Evolutionary conservation across 2,113 vertebrate genomes (phyloP).

Genomic region (human (Homo sapiens)): GRCh38 chr3:24012501-24013000

Average conservation of each 20-base stretch:
- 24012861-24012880: not conserved
- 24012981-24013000: not conserved
- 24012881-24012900: not conserved
- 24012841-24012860: not conserved
- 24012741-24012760: not conserved
- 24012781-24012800: not conserved
- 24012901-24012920: too few species aligned
- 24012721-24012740: not conserved
- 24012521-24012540: not conserved
- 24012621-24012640: not conserved
- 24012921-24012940: not conserved
- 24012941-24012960: not conserved
- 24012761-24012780: not conserved
- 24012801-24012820: not conserved
- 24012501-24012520: not conserved
- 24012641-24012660: not conserved
- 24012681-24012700: not conserved
- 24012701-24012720: fast-evolving
- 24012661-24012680: not conserved
- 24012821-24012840: not conserved
- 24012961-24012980: not conserved
- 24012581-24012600: not conserved
- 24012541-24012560: not conserved
- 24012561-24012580: not conserved
- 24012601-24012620: not conserved